Conservation (phyloP, 2,888 invertebrate species). For the Cacoxenus indagator region DNA sequence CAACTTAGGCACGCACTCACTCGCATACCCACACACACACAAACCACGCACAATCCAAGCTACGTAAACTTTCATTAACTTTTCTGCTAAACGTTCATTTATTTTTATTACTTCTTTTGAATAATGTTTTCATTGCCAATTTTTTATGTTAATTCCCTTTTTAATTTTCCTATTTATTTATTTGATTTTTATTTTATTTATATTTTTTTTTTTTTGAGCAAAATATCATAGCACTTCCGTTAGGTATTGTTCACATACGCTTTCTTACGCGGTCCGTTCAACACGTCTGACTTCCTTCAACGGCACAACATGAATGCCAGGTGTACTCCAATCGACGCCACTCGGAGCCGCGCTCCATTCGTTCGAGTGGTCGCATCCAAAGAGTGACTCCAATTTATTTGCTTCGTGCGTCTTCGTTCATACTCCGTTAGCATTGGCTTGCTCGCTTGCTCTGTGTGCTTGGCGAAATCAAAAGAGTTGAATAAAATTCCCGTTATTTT, state of each 20-base stretch:
- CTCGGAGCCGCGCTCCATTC: constrained; percentile 1
- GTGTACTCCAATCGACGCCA: constrained; percentile 47
- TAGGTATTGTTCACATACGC: background rate
- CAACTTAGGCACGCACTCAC: no score
- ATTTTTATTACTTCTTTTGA: no score
- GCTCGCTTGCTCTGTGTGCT: constrained; percentile 29
- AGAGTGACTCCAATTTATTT: background rate
- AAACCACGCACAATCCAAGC: background rate
- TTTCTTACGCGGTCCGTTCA: constrained; percentile 40
- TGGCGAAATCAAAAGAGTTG: constrained; percentile 17
- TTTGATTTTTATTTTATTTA: background rate
- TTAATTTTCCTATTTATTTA: constrained; percentile 5
- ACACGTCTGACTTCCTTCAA: constrained; percentile 63
- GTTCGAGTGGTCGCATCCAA: background rate
- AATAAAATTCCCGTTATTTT: constrained; percentile 55
- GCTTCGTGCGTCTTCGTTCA: background rate
- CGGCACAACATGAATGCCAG: constrained; percentile 66
- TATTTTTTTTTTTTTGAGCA: constrained; percentile 29
- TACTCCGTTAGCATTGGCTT: constrained; percentile 47
- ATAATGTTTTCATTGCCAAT: background rate
- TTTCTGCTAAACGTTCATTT: no score
- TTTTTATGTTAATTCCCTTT: background rate
- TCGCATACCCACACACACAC: background rate
- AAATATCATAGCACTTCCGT: constrained; percentile 1
- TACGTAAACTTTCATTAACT: no score